A percentile compares a stretch with the other conserved stretches of the same genome.
Evolutionary conservation across 1,140 invertebrate genomes (phyloP).

Genomic region (Plodia interpunctella): DNA sequence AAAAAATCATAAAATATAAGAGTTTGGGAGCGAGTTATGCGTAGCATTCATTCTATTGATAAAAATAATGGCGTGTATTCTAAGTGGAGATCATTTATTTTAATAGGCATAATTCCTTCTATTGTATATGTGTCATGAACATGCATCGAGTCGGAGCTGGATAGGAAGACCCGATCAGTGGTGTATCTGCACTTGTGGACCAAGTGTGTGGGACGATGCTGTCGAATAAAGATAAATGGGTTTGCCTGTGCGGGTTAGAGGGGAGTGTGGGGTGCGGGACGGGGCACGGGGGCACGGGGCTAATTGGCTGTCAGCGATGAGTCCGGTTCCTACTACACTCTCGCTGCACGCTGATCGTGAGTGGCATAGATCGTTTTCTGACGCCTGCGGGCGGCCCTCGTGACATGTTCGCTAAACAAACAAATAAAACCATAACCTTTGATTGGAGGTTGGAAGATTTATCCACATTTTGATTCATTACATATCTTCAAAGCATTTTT

Average conservation of each 20-base stretch:
- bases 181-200: constrained; percentile 40
- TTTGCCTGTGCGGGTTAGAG: constrained; percentile 44
- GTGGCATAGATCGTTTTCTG: constrained; percentile 28
- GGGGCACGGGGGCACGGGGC: constrained; percentile 37
- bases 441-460: not conserved
- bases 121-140: constrained; percentile 44
- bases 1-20: not conserved
- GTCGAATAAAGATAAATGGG: constrained; percentile 73
- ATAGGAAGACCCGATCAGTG: constrained; percentile 22
- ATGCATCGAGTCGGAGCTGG: constrained; percentile 23
- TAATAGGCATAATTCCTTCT: constrained; percentile 41
- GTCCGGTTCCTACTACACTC: constrained; percentile 37
- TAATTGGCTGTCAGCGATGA: constrained; percentile 74
- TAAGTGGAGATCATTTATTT: constrained; percentile 43
- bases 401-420: constrained; percentile 33
- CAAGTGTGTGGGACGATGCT: constrained; percentile 46
- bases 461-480: no score
- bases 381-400: constrained; percentile 20
- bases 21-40: no score
- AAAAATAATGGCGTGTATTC: constrained; percentile 38
- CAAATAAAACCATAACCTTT: constrained; percentile 31
- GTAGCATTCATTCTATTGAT: constrained; percentile 25
- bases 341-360: constrained; percentile 29
- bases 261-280: constrained; percentile 32
- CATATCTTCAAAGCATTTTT: no score